Conservation (phyloP, 2,888 invertebrate species). For the Hypena proboscidalis region DNA sequence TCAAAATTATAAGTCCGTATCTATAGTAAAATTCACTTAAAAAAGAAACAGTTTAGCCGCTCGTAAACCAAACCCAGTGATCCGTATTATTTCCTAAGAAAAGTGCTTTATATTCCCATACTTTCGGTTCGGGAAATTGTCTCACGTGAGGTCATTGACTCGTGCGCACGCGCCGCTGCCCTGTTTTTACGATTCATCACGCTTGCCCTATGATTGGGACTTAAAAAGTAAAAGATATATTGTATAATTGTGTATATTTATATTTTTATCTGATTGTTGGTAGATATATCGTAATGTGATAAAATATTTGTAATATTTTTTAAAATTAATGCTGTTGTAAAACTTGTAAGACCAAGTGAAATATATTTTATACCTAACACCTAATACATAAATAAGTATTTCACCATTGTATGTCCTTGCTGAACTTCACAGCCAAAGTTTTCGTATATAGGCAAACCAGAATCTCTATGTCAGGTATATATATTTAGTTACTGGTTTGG, state of each 20-base stretch:
- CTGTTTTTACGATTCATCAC: slow-evolving; percentile 68
- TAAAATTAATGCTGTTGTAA: too few species aligned
- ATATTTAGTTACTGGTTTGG: too few species aligned
- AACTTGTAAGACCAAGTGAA: too few species aligned
- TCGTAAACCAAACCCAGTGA: slow-evolving; percentile 1
- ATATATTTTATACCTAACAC: too few species aligned
- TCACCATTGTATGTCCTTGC: too few species aligned
- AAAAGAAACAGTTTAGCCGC: background rate
- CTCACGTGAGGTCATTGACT: slow-evolving; percentile 54
- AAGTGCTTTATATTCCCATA: slow-evolving; percentile 37
- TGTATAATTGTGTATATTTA: too few species aligned
- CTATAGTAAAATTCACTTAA: background rate
- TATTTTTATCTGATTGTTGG: slow-evolving; percentile 22
- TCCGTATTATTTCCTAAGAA: slow-evolving; percentile 30
- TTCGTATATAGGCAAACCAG: too few species aligned
- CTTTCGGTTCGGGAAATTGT: slow-evolving; percentile 48
- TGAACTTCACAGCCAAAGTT: too few species aligned
- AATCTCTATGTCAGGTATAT: too few species aligned
- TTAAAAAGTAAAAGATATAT: slow-evolving; percentile 34
- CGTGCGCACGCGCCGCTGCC: slow-evolving; percentile 55
- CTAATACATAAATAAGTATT: too few species aligned
- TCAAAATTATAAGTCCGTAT: too few species aligned
- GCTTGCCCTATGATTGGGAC: slow-evolving; percentile 47
- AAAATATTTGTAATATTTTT: background rate
- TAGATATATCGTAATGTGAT: slow-evolving; percentile 30